A percentile compares a stretch with the other conserved stretches of the same genome.
Evolutionary conservation across 2,888 invertebrate species (phyloP).

Genomic region (Mythimna albipuncta): DNA sequence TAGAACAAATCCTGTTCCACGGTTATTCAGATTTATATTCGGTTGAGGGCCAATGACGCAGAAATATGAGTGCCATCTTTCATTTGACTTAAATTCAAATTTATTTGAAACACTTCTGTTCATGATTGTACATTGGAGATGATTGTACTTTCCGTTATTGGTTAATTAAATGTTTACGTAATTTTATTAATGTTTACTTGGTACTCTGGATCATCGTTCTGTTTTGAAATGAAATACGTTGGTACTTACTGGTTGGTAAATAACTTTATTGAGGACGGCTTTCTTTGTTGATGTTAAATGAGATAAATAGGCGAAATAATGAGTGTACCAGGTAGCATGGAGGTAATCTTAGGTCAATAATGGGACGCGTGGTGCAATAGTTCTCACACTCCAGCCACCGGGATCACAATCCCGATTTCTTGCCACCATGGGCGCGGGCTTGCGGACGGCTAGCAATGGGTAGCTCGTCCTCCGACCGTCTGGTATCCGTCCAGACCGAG

Average conservation of each 20-base stretch:
- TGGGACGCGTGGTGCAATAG: no score
- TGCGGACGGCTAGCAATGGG: no score
- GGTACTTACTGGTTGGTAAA: background rate
- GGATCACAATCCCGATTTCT: no score
- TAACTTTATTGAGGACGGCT: background rate
- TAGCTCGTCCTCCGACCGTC: no score
- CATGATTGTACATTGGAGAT: constrained; percentile 66
- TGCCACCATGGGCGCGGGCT: no score
- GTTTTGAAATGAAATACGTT: constrained; percentile 10
- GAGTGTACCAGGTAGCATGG: background rate
- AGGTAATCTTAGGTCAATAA: background rate
- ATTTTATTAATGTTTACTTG: constrained; percentile 48
- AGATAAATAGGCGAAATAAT: background rate
- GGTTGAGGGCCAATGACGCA: constrained; percentile 82
- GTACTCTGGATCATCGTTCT: constrained; percentile 34
- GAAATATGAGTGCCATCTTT: constrained; percentile 85
- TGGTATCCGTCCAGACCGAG: no score
- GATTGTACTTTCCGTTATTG: constrained; percentile 63
- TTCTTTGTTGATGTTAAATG: background rate
- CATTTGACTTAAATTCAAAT: constrained; percentile 79
- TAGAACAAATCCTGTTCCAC: constrained; percentile 82
- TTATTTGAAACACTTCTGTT: constrained; percentile 76
- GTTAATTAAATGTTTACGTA: constrained; percentile 62
- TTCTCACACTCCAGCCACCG: no score
- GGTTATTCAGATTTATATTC: constrained; percentile 85